These are phyloP conservation scores for Tinea semifulvella DNA, from an alignment of 2,888 invertebrate genomes.

Conservation along the genomic window DNA sequence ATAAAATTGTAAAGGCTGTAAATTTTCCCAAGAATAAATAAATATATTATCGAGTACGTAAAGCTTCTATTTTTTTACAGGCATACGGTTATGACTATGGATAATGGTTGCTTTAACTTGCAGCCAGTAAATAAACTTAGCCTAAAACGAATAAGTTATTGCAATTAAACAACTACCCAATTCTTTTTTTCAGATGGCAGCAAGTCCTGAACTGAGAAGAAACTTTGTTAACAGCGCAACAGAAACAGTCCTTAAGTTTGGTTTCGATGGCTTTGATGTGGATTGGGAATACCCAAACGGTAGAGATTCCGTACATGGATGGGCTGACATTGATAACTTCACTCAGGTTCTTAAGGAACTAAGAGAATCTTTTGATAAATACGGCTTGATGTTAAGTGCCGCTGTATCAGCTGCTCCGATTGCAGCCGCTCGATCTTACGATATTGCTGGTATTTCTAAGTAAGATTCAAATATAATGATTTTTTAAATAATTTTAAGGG, in stretches of 20 bases:
- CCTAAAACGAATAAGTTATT: too few relatives aligned
- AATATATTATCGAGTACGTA: too few relatives aligned
- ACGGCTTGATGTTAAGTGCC: slow-evolving; percentile 63
- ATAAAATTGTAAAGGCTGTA: too few relatives aligned
- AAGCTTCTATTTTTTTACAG: too few relatives aligned
- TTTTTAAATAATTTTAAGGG: too few relatives aligned
- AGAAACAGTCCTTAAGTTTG: slow-evolving; percentile 58
- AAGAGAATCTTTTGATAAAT: slow-evolving; percentile 55
- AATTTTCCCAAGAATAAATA: too few relatives aligned
- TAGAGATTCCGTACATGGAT: slow-evolving; percentile 51
- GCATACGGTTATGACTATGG: too few relatives aligned
- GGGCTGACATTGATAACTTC: slow-evolving; percentile 59
- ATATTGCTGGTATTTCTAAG: slow-evolving; percentile 64
- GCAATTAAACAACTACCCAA: neutral
- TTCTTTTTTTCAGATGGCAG: slow-evolving; percentile 46
- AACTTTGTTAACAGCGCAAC: slow-evolving; percentile 67
- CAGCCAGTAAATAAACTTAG: too few relatives aligned
- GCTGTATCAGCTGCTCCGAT: slow-evolving; percentile 66
- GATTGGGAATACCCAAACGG: slow-evolving; percentile 79
- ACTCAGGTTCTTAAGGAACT: slow-evolving; percentile 63
- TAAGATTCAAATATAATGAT: slow-evolving; percentile 26
- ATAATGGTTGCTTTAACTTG: too few relatives aligned
- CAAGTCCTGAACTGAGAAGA: slow-evolving; percentile 41
- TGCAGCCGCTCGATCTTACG: slow-evolving; percentile 64
- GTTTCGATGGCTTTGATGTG: slow-evolving; percentile 76